A percentile compares a stretch with the other conserved stretches of the same genome.
Evolutionary conservation across 2,797 vertebrate genomes (phyloP).

Genomic region (Pogonophryne albipinna): DNA sequence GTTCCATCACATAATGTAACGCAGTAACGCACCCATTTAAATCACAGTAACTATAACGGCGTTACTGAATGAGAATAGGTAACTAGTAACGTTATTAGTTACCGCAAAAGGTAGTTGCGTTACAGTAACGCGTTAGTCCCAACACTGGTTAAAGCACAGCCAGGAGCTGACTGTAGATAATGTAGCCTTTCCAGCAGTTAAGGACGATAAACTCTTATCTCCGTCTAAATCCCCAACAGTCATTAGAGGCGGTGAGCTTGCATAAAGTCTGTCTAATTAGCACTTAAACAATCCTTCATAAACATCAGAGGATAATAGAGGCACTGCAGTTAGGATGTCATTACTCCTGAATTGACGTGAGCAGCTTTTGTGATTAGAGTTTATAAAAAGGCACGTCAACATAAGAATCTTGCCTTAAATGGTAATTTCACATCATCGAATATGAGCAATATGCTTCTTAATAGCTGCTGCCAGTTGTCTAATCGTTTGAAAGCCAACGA

Average conservation of each 20-base stretch:
- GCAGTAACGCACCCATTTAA: too few relatives aligned
- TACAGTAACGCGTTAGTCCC: too few relatives aligned
- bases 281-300: conserved; percentile 43
- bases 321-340: conserved; percentile 19
- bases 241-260: conserved; percentile 64
- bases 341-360: conserved; percentile 2
- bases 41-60: too few relatives aligned
- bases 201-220: conserved; percentile 75
- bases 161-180: conserved; percentile 65
- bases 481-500: conserved; percentile 30
- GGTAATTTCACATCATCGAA: not conserved
- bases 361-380: not conserved
- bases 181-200: conserved; percentile 58
- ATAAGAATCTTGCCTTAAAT: not conserved
- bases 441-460: not conserved
- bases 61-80: too few relatives aligned
- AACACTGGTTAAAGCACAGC: conserved; percentile 15
- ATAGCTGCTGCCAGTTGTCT: conserved; percentile 16
- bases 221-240: conserved; percentile 69
- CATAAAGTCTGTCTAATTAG: conserved; percentile 73
- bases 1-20: too few relatives aligned
- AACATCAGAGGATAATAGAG: conserved; percentile 31
- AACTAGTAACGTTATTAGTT: too few relatives aligned
- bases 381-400: not conserved
- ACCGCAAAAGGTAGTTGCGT: too few relatives aligned